phyloP scores from a whole-genome alignment of 2,888 invertebrate species.

The Electrophaes corylata region DNA sequence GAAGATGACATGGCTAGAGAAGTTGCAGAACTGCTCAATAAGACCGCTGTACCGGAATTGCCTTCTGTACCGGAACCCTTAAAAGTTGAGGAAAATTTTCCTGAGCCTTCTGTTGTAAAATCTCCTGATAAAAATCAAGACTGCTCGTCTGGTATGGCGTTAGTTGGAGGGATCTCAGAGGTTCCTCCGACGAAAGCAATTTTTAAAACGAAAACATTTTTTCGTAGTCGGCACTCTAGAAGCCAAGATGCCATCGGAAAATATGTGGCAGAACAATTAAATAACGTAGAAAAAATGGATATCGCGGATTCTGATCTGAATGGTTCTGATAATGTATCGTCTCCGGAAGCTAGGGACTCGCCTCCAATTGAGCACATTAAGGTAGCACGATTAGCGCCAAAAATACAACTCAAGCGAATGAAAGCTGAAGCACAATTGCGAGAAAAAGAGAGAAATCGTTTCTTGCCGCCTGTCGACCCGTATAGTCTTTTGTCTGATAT shows the following conservation, averaged over 20 bases:
- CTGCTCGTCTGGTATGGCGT: conserved; percentile 46
- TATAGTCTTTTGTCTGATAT: conserved; percentile 28
- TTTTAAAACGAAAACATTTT: conserved; percentile 83
- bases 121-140: conserved; percentile 74
- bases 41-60: conserved; percentile 84
- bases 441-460: conserved; percentile 56
- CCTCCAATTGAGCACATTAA: conserved; percentile 81
- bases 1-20: conserved; percentile 81
- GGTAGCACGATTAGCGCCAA: conserved; percentile 80
- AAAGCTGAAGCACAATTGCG: conserved; percentile 74
- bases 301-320: conserved; percentile 70
- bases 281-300: conserved; percentile 75
- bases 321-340: conserved; percentile 67
- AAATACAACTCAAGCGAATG: conserved; percentile 81
- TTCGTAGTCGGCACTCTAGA: conserved; percentile 81
- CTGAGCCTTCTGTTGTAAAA: conserved; percentile 78
- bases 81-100: conserved; percentile 84
- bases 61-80: conserved; percentile 80
- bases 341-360: conserved; percentile 71
- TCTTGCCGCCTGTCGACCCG: conserved; percentile 31
- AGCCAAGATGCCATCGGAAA: conserved; percentile 82
- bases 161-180: conserved; percentile 54
- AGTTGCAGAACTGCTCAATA: conserved; percentile 85
- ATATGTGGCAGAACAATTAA: conserved; percentile 80
- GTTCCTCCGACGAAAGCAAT: conserved; percentile 71